A percentile compares a stretch with the other conserved stretches of the same genome.
These are phyloP conservation scores for Fundulus diaphanus DNA, from an alignment of 2,797 vertebrate species.

Conservation along the genomic window DNA sequence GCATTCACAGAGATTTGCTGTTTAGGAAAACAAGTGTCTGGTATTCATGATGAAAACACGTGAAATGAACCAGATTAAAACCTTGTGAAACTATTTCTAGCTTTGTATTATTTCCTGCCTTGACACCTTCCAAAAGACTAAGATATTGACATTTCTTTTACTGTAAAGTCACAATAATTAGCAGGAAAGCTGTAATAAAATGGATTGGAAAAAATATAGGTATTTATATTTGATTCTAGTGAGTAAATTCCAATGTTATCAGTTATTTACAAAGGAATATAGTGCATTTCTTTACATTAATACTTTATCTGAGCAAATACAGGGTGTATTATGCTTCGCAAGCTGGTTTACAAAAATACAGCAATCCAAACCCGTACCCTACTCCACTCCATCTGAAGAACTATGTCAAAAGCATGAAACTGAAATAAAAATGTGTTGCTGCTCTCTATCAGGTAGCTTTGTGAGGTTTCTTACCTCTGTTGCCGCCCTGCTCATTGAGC, in stretches of 20 bases:
- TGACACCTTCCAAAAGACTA: not conserved
- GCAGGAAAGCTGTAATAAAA: not conserved
- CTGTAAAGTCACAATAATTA: not conserved
- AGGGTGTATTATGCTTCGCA: not conserved
- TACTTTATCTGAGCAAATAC: not conserved
- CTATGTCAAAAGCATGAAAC: not conserved
- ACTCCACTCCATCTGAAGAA: not conserved
- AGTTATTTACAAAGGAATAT: slow-evolving; percentile 4
- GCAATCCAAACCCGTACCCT: not conserved
- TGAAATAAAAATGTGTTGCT: not conserved
- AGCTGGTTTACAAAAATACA: not conserved
- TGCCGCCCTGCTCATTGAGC: not conserved
- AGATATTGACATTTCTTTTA: not conserved
- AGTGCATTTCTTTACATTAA: not conserved
- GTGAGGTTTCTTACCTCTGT: not conserved
- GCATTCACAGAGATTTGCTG: not conserved
- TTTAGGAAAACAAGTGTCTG: not conserved
- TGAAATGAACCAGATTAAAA: not conserved
- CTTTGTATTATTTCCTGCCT: not conserved
- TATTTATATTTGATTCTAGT: not conserved
- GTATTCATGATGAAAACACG: not conserved
- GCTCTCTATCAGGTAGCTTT: not conserved
- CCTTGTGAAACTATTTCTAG: not conserved
- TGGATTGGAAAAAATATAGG: not conserved
- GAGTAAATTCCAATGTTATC: not conserved